Evolutionary conservation across 2,113 vertebrate genomes (phyloP), one percentile per base, ranked within the genome.

Genomic region (Centropus bengalensis): DNA sequence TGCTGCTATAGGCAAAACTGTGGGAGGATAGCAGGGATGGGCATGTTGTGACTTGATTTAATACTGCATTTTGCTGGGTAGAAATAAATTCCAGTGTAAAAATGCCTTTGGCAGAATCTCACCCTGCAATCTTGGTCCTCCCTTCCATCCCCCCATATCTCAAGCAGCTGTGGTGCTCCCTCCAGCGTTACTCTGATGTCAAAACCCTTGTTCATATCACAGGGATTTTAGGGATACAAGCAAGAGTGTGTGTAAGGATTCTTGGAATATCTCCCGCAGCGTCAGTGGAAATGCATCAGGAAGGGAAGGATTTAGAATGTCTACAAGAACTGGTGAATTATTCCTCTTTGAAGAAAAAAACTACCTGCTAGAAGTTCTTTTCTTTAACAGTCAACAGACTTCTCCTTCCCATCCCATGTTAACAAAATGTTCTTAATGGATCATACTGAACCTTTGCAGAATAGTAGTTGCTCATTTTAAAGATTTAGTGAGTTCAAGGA

Each of bases 11-110:
- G 51, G 56, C 87, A 86, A 89, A 95, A 79, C 75, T 96, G 87
- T 67, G 82, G n/a, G 74, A 76, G 38, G 42, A 87, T 38, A 87
- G 70, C 63, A 55, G 42, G 33, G 20, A 74, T 30, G 67, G 44
- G 55, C 59, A 93, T 9, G n/a, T 64, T 96, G 74, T 95, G 75
- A 59, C 19, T 85, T 92, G 67, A 87, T 85, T 80, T 86, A 70
- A 83, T 77, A 44, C 44, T 76, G 70, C 23, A 27, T 92, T 92
- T 94, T 91, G 55, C 70, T 38, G 47, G 45, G 26, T 51, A 91
- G 78, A 45, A 94, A 81, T 87, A 94, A 16, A 79, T 51, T 55
- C 32, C 52, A 24, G n/a, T 56, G 7, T 76, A 76, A 80, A 94
- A 91, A 82, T 86, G 32, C 40, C 62, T 80, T 60, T 92, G 82